Base-by-base conservation (phyloP, 2,888 invertebrate genomes). In the Yponomeuta plumbellus region DNA sequence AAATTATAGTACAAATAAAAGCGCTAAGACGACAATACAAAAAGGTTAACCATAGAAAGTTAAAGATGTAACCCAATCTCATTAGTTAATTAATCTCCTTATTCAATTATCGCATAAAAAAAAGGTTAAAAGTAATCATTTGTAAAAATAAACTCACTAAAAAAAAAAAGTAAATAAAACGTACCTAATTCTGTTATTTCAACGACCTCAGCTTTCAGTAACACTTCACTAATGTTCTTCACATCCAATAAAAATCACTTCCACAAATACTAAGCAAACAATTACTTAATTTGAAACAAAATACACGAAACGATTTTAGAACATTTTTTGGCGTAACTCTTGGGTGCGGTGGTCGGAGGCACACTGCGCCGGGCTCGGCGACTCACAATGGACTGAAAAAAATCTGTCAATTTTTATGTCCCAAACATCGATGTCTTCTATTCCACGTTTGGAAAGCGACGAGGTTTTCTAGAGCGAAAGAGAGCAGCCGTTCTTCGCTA, bases 361-460 rank as follows among this genome's bases (percentile, higher is more conserved):
- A 73, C 80, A 84, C 76, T 84, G 81, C 70, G 62, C 66, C 10
- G 80, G 74, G 72, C 70, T 61, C 77, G 70, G 75, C 80, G 74
- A 76, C 83, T 82, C 81, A 84, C 86, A 85, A 85, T 84, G 82
- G 80, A 92, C 92, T 91, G 88, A 88, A 91, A 91, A 81, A 91
- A 91, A 86, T 86, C 90, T 88, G 89, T 89, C 91, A 91, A 91
- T 91, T 92, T 92, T 91, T 91, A 91, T 88, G 87, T 85, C 84
- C 84, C 86, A 81, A 88, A 86, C 90, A 89, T 91, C 90, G 86
- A 91, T 88, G 89, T 59, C 59, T 86, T 84, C 85, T 86, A 86
- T 86, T 86, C 86, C 81, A 88, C 84, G 83, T 88, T 88, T 84
- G 87, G 64, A 85, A 84, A 79, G 83, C 85, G 87, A 85, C 86